Conservation (phyloP, 2,797 vertebrate species). For the Acanthurus lineatus region DNA sequence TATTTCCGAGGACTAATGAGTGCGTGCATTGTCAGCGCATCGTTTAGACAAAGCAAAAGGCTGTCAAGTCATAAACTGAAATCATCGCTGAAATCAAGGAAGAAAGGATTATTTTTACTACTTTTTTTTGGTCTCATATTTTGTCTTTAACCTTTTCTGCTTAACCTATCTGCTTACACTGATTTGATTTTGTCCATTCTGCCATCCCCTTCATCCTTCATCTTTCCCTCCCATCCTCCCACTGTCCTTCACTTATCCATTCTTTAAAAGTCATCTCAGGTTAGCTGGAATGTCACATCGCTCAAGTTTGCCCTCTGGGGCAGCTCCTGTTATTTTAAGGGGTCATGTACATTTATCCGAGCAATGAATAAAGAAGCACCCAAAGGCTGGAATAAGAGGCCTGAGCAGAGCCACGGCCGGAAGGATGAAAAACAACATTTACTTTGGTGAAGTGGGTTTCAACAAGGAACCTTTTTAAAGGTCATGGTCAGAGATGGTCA, state of each 20-base stretch:
- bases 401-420: slow-evolving; percentile 17
- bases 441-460: slow-evolving; percentile 46
- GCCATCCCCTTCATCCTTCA: slow-evolving; percentile 29
- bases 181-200: slow-evolving; percentile 77
- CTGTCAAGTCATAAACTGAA: slow-evolving; percentile 7
- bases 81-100: slow-evolving; percentile 5
- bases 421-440: slow-evolving; percentile 68
- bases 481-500: slow-evolving; percentile 56
- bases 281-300: slow-evolving; percentile 81
- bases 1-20: not conserved
- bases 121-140: slow-evolving; percentile 37
- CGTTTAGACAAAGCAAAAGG: slow-evolving; percentile 9
- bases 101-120: slow-evolving; percentile 29
- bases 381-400: slow-evolving; percentile 49
- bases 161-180: slow-evolving; percentile 72
- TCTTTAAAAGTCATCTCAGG: slow-evolving; percentile 79
- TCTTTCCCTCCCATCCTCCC: slow-evolving; percentile 37
- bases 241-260: slow-evolving; percentile 74
- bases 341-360: slow-evolving; percentile 81
- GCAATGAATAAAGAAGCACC: slow-evolving; percentile 76
- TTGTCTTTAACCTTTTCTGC: slow-evolving; percentile 77
- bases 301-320: slow-evolving; percentile 76
- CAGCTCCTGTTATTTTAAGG: slow-evolving; percentile 77
- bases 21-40: not conserved
- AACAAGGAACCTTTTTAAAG: slow-evolving; percentile 54